Evolutionary conservation across 2,888 invertebrate species (phyloP).

Genomic region (Gisinianus flammeolus): DNA sequence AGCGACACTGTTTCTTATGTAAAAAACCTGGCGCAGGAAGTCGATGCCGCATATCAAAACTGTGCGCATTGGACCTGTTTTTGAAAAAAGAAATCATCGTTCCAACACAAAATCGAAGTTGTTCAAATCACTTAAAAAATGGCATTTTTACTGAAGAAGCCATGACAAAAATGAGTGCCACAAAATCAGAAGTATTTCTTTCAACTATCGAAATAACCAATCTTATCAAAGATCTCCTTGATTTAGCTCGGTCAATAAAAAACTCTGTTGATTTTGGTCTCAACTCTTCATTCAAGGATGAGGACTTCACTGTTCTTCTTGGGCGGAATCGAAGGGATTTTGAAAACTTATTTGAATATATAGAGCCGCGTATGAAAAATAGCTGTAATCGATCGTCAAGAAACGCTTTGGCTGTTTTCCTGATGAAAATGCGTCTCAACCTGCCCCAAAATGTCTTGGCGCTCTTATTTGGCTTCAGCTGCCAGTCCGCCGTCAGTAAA

Average conservation of each 20-base stretch:
- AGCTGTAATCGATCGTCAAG: not conserved
- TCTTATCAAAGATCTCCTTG: not conserved
- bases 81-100: not conserved
- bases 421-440: conserved; percentile 38
- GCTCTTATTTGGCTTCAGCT: conserved; percentile 34
- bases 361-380: not conserved
- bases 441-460: conserved; percentile 33
- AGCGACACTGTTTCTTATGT: no score
- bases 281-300: not conserved
- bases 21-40: not conserved
- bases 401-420: conserved; percentile 41
- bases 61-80: not conserved
- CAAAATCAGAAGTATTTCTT: not conserved
- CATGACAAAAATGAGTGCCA: not conserved
- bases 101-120: not conserved
- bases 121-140: not conserved
- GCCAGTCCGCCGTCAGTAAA: conserved; percentile 13
- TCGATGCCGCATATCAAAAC: not conserved
- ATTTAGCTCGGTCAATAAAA: not conserved
- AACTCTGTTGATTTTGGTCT: not conserved
- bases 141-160: not conserved
- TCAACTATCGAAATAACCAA: not conserved
- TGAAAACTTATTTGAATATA: not conserved
- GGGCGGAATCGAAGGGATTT: not conserved
- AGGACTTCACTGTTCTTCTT: not conserved